Conservation (phyloP, 2,888 invertebrate species). For the Drosophila fungiperda region DNA sequence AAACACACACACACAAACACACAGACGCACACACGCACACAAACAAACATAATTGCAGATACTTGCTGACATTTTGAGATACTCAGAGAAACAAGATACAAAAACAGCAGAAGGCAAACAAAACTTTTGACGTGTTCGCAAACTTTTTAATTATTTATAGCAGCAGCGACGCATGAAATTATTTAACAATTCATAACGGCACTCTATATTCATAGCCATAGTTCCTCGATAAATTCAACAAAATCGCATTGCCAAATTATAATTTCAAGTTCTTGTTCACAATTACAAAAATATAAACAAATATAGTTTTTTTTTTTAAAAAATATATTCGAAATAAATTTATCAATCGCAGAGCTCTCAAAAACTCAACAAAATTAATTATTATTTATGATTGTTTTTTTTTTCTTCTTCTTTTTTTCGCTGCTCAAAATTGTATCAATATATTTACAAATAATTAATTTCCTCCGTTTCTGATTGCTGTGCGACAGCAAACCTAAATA, state of each 20-base stretch:
- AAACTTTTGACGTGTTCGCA: slow-evolving; percentile 30
- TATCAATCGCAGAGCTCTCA: too few species aligned
- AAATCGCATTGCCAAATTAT: not conserved
- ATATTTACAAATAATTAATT: not conserved
- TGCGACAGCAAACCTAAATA: slow-evolving; percentile 5
- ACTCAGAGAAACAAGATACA: slow-evolving; percentile 10
- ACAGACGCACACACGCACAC: slow-evolving; percentile 23
- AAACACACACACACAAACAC: slow-evolving; percentile 20
- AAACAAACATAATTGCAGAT: slow-evolving; percentile 18
- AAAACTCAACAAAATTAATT: not conserved
- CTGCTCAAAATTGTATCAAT: not conserved
- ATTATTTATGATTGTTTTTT: not conserved
- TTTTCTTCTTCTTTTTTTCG: not conserved
- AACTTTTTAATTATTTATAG: slow-evolving; percentile 47
- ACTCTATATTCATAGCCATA: slow-evolving; percentile 7
- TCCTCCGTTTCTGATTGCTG: slow-evolving; percentile 5
- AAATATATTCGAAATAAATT: too few species aligned
- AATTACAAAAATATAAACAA: not conserved
- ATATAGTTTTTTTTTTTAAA: not conserved
- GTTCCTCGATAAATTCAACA: not conserved
- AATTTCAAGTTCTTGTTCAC: not conserved
- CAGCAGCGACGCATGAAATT: slow-evolving; percentile 29
- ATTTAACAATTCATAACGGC: slow-evolving; percentile 14
- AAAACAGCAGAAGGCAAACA: slow-evolving; percentile 19
- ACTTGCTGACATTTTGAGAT: slow-evolving; percentile 28